Evolutionary conservation across 2,888 invertebrate species (phyloP), one percentile per base, ranked within the genome.

Genomic region (Lochmaea crataegi): DNA sequence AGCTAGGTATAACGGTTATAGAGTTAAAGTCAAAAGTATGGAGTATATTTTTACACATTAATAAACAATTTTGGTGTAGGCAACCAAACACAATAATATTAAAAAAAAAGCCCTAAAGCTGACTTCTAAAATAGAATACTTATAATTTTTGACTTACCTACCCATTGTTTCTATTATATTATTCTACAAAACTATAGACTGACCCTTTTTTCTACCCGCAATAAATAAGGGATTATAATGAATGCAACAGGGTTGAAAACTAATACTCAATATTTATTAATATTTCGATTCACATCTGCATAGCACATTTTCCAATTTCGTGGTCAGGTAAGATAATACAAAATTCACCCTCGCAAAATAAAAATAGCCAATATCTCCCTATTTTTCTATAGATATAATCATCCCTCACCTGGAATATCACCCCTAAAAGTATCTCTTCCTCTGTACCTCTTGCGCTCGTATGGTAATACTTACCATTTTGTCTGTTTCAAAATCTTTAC

Each of bases 381-480:
- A 56, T 58, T 68, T 45, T 42, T 63, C 42, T 42, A 63, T 63
- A 42, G 61, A 61, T n/a, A n/a, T n/a, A n/a, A n/a, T n/a, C n/a
- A n/a, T 60, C 32, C 56, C 58, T 69, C 73, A 73, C 73, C 73
- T 73, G 73, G 73, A 61, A n/a, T n/a, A n/a, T 56, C 68, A 61
- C 73, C 73, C 73, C 66, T 73, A 66, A 51, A 42, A n/a, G 61
- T 68, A 65, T 61, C 18, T 58, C 56, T 63, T 60, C 65, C 64
- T 26, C 26, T 26, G 26, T 4, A 26, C 72, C 65, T 61, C 56
- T 45, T 48, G 68, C 65, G 65, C 61, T 53, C 64, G 64, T 61
- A 74, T 74, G 71, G 74, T 71, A 74, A 74, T 74, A 63, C 53
- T 67, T 68, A 45, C 16, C 22, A 64, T 58, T 68, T 75, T 68